phyloP scores from a whole-genome alignment of 2,113 vertebrate genomes.

The Axis porcinus region DNA sequence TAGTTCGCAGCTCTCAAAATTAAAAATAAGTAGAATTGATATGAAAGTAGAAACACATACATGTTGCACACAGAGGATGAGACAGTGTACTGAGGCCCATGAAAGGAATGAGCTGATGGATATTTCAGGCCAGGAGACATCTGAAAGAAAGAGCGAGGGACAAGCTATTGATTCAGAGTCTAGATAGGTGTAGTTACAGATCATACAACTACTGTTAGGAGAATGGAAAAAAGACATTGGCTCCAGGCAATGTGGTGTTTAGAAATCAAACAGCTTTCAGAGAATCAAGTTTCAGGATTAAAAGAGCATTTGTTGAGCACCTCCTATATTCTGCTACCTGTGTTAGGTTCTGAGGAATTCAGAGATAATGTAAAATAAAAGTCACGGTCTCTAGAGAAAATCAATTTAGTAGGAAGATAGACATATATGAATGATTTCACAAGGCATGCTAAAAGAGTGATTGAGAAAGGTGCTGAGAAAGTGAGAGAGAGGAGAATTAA shows the following conservation, averaged over 20 bases:
- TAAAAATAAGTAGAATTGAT: not conserved
- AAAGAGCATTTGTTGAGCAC: not conserved
- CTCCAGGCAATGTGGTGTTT: not conserved
- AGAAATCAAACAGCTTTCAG: not conserved
- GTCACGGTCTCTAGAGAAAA: not conserved
- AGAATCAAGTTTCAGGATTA: not conserved
- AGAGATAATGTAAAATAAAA: not conserved
- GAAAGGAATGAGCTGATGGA: not conserved
- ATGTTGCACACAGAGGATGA: not conserved
- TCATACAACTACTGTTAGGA: not conserved
- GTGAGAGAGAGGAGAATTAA: slow-evolving; percentile 17
- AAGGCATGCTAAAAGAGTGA: not conserved
- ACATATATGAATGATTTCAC: not conserved
- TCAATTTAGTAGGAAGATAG: not conserved
- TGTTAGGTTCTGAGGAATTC: not conserved
- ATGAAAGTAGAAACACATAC: not conserved
- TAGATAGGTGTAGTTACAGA: not conserved
- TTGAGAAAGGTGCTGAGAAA: not conserved
- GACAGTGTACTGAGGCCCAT: not conserved
- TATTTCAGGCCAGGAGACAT: not conserved
- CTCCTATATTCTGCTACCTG: not conserved
- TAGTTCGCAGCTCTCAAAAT: not conserved
- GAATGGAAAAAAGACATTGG: not conserved
- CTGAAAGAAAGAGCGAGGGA: not conserved
- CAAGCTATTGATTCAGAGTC: not conserved